These are phyloP conservation scores for Campylorhamphus procurvoides DNA, from an alignment of 2,113 vertebrate genomes.

Conservation along the genomic window DNA sequence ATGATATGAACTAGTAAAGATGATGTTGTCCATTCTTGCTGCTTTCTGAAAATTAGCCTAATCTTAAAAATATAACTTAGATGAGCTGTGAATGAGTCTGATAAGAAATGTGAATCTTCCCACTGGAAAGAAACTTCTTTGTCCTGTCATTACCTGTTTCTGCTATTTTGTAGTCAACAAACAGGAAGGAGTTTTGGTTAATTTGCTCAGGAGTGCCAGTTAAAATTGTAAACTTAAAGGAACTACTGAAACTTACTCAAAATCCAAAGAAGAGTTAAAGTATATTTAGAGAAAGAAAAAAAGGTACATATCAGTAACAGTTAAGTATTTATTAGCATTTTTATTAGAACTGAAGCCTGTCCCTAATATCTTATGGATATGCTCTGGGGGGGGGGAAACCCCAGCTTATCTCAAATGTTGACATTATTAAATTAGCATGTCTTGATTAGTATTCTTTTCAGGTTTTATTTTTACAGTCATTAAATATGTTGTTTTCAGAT, in stretches of 20 bases:
- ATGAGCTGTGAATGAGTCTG: background rate
- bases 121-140: background rate
- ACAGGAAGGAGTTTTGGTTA: background rate
- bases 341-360: background rate
- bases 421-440: background rate
- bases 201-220: background rate
- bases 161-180: background rate
- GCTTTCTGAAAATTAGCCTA: background rate
- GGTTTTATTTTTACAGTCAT: background rate
- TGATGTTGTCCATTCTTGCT: background rate
- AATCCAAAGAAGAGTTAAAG: background rate
- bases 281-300: background rate
- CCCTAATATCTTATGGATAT: background rate
- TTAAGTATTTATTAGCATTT: background rate
- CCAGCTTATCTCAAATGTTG: background rate
- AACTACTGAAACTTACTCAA: background rate
- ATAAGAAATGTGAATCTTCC: background rate
- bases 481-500: background rate
- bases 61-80: background rate
- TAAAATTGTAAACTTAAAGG: background rate
- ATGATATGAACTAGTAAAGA: background rate
- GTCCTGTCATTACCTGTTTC: background rate
- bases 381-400: fast-evolving
- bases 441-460: background rate
- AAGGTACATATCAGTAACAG: background rate